Conservation (phyloP, 2,113 vertebrate genomes). For the Gambusia holbrooki region DNA sequence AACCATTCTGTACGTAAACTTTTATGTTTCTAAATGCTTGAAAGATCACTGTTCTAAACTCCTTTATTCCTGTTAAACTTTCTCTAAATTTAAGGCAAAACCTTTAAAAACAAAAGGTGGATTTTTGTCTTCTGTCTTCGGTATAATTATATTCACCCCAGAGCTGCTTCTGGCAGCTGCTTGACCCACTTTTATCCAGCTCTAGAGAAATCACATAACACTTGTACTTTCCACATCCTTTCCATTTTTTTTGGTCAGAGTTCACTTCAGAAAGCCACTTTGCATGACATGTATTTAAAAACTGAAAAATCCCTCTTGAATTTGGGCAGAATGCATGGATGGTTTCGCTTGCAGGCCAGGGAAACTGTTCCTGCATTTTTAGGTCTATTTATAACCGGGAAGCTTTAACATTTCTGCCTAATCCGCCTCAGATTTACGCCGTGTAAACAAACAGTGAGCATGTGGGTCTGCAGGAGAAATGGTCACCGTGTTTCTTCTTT, state of each 20-base stretch:
- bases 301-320: slow-evolving; percentile 41
- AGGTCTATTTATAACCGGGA: slow-evolving; percentile 50
- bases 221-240: slow-evolving; percentile 32
- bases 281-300: slow-evolving; percentile 39
- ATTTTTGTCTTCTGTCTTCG: background rate
- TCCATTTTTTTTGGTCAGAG: slow-evolving; percentile 42
- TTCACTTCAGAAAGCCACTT: slow-evolving; percentile 24
- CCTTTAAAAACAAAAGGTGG: background rate
- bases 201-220: slow-evolving; percentile 28
- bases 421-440: slow-evolving; percentile 61
- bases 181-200: slow-evolving; percentile 5
- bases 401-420: slow-evolving; percentile 50
- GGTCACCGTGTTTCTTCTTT: slow-evolving; percentile 35
- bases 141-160: background rate
- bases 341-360: slow-evolving; percentile 36
- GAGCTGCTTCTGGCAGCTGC: background rate
- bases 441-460: slow-evolving; percentile 41
- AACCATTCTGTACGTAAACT: no score
- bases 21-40: no score
- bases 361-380: slow-evolving; percentile 50
- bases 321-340: slow-evolving; percentile 31
- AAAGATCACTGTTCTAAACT: background rate
- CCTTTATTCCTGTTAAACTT: background rate
- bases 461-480: slow-evolving; percentile 29
- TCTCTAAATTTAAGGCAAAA: background rate